Base-by-base conservation (phyloP, 1,140 invertebrate genomes). In the Bombus waltoni region DNA sequence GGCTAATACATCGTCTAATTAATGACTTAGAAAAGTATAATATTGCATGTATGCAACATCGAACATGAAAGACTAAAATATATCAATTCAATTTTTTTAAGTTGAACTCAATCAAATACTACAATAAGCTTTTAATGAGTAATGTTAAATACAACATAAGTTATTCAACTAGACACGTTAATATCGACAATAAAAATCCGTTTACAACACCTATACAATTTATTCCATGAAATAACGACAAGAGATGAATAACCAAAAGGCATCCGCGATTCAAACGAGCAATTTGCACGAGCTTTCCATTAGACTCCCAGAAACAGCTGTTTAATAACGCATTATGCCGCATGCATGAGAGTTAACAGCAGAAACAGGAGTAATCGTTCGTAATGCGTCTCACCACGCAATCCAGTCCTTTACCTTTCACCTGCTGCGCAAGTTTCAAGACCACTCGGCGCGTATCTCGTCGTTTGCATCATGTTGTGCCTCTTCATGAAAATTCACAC, bases 351-450 rank as follows among this genome's bases (percentile, higher is more conserved):
- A 44, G 25, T 62, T 72, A 82, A 75, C 57, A 62, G 53, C 57
- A 82, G 81, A 38, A 82, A 74, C 28, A 65, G 40, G 57, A 74
- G 57, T 82, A 82, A 73, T 81, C 79, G 79, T 38, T 82, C 53
- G 53, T 82, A 75, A 82, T 82, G 81, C 71, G 65, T 75, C 81
- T 82, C 53, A 82, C 74, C 80, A 62, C 80, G 70, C 70, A 74
- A 81, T 73, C 70, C 70, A 74, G 80, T 81, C 80, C 53, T 81
- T 81, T 73, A 81, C 80, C 53, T 44, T 81, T 81, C 80, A 81
- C 80, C 80, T 81, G 70, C 53, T 35, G 80, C 38, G 70, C 28
- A 18, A 35, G 40, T 73, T 44, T 74, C 71, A 42, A 81, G 70
- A 81, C 38, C 70, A 73, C 53, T 73, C 70, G 38, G 9, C 35